A percentile compares a stretch with the other conserved stretches of the same genome.
Evolutionary conservation across 1,140 invertebrate genomes (phyloP).

Genomic region (Habropoda laboriosa): DNA sequence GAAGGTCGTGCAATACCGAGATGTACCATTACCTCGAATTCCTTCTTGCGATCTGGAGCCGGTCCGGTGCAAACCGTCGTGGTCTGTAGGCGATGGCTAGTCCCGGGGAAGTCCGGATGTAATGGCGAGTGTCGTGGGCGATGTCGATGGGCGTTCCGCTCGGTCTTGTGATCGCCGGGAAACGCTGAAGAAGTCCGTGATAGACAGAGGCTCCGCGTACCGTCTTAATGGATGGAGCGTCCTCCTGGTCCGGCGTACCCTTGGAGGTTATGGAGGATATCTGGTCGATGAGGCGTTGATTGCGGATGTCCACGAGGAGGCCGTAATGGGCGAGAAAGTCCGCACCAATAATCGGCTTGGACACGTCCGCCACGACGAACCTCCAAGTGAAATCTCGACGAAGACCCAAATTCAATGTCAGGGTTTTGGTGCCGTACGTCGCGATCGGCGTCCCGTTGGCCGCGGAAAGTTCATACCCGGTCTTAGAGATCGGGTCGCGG

Average conservation of each 20-base stretch:
- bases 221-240: not conserved
- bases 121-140: not conserved
- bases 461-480: too few relatives aligned
- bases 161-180: not conserved
- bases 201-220: too few relatives aligned
- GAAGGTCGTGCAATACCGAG: not conserved
- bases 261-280: fast-evolving
- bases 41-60: not conserved
- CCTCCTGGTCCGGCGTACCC: not conserved
- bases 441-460: too few relatives aligned
- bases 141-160: too few relatives aligned
- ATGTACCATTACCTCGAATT: not conserved
- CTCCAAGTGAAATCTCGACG: not conserved
- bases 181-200: not conserved
- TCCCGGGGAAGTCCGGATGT: not conserved
- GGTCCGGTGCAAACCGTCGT: not conserved
- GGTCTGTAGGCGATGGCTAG: not conserved
- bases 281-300: not conserved
- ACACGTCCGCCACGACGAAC: not conserved
- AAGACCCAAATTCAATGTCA: not conserved
- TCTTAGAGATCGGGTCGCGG: too few relatives aligned
- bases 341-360: not conserved
- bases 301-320: not conserved
- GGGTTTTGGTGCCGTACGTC: too few relatives aligned
- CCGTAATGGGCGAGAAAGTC: not conserved